Evolutionary conservation across 2,888 invertebrate species (phyloP), one percentile per base, ranked within the genome.

Genomic region (Aplocera efformata): DNA sequence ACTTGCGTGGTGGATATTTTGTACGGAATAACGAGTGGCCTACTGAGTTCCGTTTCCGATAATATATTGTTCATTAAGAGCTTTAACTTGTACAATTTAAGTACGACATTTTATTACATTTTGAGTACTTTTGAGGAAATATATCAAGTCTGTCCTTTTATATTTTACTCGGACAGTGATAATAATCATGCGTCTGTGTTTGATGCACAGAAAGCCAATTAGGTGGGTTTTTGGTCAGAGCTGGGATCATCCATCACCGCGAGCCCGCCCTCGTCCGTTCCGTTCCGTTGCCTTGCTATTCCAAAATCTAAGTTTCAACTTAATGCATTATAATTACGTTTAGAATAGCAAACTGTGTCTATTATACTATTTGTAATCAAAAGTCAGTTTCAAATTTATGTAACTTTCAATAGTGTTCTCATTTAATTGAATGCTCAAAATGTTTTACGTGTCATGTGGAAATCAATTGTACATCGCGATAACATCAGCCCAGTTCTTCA

Each of bases 131-230:
- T 33, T 50, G 35, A 42, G 47, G 44, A 46, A 42, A 42, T 38
- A 50, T 10, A 46, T 51, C 45, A 50, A 37, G 42, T 28, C 28
- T 22, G 42, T 17, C 47, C 30, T 40, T 31, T 48, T 47, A 36
- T 42, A 47, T 17, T 48, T 51, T 47, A 42, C 47, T 53, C 53
- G 57, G 58, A 56, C 58, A 53, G 47, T 51, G 71, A 71, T 74
- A 68, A 61, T 51, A 60, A 78, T 75, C 73, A 63, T 56, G 51
- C 54, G 45, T 66, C 58, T 52, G 48, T 53, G 43, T 47, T 56
- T 52, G 58, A 60, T 60, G 67, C 72, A 76, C 72, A 71, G 72
- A 77, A 81, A 79, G 76, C 81, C 81, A 82, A 82, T 82, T 83
- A 80, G 72, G 68, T 72, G 69, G 69, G 70, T 75, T 83, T 83